Base-by-base conservation (phyloP, 2,113 vertebrate species). In the Agelaius tricolor region DNA sequence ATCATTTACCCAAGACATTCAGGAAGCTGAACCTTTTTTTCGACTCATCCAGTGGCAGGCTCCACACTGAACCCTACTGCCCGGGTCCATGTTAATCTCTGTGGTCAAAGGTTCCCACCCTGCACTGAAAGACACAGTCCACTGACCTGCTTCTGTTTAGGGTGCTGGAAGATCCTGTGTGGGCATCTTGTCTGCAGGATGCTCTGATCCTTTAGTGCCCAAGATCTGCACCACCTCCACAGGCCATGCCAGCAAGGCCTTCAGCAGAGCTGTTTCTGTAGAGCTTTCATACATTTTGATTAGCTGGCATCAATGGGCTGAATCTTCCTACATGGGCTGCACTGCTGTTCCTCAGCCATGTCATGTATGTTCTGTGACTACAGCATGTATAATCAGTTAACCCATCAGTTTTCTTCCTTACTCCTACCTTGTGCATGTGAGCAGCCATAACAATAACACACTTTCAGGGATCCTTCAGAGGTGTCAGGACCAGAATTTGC, bases 351-450 rank as follows among this genome's bases (percentile, higher is more conserved):
- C 44, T 44, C 44, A 44, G 44, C 19, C 1, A 0, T 8, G 3
- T 55, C 23, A 8, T 10, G 9, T 46, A 8, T 35, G 20, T 47
- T 73, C 49, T 69, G 15, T 66, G 18, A 47, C 44, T 76, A 68
- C 24, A 44, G 2, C 1, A 0, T 46, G 12, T 30, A 15, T 37
- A 44, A 37, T 44, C 19, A 55, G 18, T 82, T 82, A 66, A 44
- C 3, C 8, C 17, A 39, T 22, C 1, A 0, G 1, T 63, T 68
- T 77, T 35, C 23, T 19, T 43, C 65, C 59, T 81, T 51, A 41
- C 30, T 62, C 7, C 18, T 13, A n/a, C 65, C 24, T 51, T 1
- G 2, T 75, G 30, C 24, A 20, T 43, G 22, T 0, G 0, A 73
- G 22, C 20, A 59, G 18, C 33, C 30, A 27, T 35, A 69, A 10